These are phyloP conservation scores for Spodoptera litura DNA, from an alignment of 1,140 invertebrate species.

Conservation along the genomic window DNA sequence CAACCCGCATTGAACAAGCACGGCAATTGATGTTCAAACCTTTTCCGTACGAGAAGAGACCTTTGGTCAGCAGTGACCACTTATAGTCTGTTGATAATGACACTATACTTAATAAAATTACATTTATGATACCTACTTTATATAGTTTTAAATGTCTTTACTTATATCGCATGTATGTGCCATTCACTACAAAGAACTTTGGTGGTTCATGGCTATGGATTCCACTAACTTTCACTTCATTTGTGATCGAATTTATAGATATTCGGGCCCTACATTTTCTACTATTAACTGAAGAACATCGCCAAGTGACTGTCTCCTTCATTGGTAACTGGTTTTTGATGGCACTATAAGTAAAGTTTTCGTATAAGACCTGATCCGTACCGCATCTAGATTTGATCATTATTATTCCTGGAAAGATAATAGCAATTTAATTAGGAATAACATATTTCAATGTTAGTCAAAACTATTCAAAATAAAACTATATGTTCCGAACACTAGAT, in stretches of 20 bases:
- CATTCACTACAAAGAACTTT: neutral
- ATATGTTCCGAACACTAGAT: too few species aligned
- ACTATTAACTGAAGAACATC: constrained; percentile 31
- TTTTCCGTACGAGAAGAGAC: too few species aligned
- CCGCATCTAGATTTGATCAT: constrained; percentile 22
- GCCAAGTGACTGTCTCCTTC: constrained; percentile 12
- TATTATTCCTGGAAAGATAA: neutral
- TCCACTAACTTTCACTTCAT: constrained; percentile 7
- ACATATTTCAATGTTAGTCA: too few species aligned
- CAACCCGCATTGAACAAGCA: too few species aligned
- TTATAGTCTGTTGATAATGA: too few species aligned
- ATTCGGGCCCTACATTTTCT: constrained; percentile 10
- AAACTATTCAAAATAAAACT: too few species aligned
- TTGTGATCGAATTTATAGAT: neutral
- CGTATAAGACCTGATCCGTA: constrained; percentile 16
- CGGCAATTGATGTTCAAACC: too few species aligned
- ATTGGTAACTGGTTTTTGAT: neutral
- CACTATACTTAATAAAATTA: too few species aligned
- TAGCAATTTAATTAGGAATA: neutral
- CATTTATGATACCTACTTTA: too few species aligned
- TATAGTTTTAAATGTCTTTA: neutral
- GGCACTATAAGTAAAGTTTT: constrained; percentile 18
- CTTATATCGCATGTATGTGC: neutral
- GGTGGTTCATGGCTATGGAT: constrained; percentile 14
- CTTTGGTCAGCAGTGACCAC: too few species aligned